Conservation (phyloP, 2,888 invertebrate species). For the Megastigmus dorsalis region DNA sequence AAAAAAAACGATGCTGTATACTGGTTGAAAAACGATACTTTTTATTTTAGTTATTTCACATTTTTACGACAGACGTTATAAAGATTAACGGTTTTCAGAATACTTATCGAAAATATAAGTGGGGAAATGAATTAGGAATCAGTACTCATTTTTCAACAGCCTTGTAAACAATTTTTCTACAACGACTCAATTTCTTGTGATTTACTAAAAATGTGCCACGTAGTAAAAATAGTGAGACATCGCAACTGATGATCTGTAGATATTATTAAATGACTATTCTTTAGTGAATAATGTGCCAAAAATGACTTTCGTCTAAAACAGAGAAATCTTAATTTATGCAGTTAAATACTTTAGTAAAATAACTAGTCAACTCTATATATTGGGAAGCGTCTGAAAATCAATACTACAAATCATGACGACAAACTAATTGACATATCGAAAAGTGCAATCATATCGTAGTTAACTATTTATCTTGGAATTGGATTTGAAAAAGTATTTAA, state of each 20-base stretch:
- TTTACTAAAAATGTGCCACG: slow-evolving; percentile 44
- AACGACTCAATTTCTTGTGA: slow-evolving; percentile 49
- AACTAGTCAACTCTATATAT: not conserved
- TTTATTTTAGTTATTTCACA: too few species aligned
- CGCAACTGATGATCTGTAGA: not conserved
- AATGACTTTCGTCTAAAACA: slow-evolving; percentile 1
- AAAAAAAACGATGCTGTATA: too few species aligned
- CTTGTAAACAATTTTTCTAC: slow-evolving; percentile 36
- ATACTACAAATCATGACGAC: not conserved
- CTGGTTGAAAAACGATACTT: too few species aligned
- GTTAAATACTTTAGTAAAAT: slow-evolving; percentile 17
- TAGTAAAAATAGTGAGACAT: slow-evolving; percentile 10
- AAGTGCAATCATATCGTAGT: slow-evolving; percentile 60
- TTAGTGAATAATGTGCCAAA: slow-evolving; percentile 36
- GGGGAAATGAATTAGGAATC: not conserved
- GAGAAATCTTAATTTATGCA: slow-evolving; percentile 23
- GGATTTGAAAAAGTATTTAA: slow-evolving; percentile 23
- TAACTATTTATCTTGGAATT: slow-evolving; percentile 32
- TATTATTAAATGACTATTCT: slow-evolving; percentile 11
- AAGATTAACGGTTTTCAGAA: too few species aligned
- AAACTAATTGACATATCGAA: slow-evolving; percentile 57
- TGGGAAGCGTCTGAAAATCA: slow-evolving; percentile 1
- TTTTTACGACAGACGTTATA: too few species aligned
- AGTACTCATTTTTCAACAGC: slow-evolving; percentile 13
- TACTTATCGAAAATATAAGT: too few species aligned